Conservation (phyloP, 1,140 invertebrate genomes). For the Trigoniulus corallinus region DNA sequence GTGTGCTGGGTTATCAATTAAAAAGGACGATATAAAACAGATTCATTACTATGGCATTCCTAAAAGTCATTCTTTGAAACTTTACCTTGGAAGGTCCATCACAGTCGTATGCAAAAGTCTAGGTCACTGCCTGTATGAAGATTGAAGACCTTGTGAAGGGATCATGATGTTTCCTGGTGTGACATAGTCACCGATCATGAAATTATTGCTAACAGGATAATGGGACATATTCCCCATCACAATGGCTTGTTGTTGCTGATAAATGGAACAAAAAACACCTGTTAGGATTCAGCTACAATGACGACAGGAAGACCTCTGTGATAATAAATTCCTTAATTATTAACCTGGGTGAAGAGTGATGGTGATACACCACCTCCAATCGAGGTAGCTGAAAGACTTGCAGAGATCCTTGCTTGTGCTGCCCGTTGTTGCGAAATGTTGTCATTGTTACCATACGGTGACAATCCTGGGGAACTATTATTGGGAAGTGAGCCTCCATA, state of each 20-base stretch:
- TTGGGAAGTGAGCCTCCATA: conserved; percentile 17
- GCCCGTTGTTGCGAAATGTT: conserved; percentile 41
- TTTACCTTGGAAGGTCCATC: no score
- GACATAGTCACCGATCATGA: conserved; percentile 64
- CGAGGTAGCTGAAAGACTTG: conserved; percentile 44
- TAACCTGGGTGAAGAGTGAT: conserved; percentile 37
- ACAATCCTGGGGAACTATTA: conserved; percentile 33
- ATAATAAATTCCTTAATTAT: no score
- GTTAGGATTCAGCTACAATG: background rate
- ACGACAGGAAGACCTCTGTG: background rate
- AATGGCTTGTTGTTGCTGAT: conserved; percentile 30
- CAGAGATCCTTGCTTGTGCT: conserved; percentile 36
- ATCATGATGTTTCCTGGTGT: conserved; percentile 35
- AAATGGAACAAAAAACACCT: conserved; percentile 2
- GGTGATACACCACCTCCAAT: conserved; percentile 55
- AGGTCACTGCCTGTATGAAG: conserved; percentile 7
- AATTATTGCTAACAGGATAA: conserved; percentile 52
- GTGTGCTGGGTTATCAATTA: no score
- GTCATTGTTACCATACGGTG: conserved; percentile 34
- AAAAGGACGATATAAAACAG: no score
- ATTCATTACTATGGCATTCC: no score
- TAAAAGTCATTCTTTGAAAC: no score
- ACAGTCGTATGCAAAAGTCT: no score
- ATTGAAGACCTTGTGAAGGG: conserved; percentile 19
- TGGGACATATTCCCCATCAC: conserved; percentile 41